Conservation (phyloP, 2,888 invertebrate species). For the Ashinkailepas kermadecensis region DNA sequence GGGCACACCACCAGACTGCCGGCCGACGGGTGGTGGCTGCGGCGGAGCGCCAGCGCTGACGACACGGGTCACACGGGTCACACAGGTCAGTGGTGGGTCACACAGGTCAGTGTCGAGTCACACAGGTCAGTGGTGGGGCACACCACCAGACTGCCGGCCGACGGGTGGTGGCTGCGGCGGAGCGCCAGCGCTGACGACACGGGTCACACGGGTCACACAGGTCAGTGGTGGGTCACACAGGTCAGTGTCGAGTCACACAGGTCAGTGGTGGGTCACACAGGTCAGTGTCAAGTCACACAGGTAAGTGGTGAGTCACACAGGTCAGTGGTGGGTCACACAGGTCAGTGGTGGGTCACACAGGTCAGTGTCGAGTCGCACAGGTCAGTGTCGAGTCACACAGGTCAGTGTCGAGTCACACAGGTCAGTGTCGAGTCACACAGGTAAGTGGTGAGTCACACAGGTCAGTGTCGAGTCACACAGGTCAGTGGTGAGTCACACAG, state of each 20-base stretch:
- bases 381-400: too few species aligned
- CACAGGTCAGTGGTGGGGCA: neutral
- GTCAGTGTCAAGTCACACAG: too few species aligned
- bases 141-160: neutral
- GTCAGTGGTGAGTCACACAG: neutral
- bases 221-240: too few species aligned
- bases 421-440: neutral
- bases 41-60: slow-evolving; percentile 1
- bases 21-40: neutral
- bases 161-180: neutral
- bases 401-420: neutral
- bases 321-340: neutral
- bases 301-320: too few species aligned
- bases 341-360: neutral
- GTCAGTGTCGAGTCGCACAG: too few species aligned
- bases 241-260: neutral
- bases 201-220: neutral
- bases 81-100: too few species aligned
- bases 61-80: neutral
- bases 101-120: neutral
- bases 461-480: neutral
- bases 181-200: slow-evolving; percentile 3
- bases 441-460: too few species aligned
- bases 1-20: neutral
- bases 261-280: neutral